Conservation (phyloP, 2,113 vertebrate genomes). For the Hippopotamus amphibius region DNA sequence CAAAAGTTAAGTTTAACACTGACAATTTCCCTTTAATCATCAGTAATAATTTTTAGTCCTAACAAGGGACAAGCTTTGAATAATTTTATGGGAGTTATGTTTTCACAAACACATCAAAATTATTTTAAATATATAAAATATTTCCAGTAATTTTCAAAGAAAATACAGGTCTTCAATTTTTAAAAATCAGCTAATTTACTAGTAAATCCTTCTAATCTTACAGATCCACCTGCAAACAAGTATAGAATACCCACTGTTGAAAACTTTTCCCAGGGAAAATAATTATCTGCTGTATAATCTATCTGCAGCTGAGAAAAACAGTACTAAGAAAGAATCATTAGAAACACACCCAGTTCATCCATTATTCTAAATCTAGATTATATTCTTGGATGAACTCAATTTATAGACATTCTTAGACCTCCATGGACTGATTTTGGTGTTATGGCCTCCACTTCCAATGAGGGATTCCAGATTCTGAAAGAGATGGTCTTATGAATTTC, state of each 20-base stretch:
- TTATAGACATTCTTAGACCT: neutral
- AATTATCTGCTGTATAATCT: neutral
- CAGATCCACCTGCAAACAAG: neutral
- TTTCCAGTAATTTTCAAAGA: constrained; percentile 35
- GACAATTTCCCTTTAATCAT: constrained; percentile 4
- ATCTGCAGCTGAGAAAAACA: constrained; percentile 10
- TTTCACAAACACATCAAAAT: neutral
- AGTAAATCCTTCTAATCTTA: neutral
- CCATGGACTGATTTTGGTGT: neutral
- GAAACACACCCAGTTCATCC: neutral
- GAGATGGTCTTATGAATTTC: neutral
- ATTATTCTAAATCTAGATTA: constrained; percentile 23
- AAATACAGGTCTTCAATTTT: neutral
- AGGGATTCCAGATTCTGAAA: constrained; percentile 1
- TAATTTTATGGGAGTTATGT: neutral
- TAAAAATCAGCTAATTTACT: neutral
- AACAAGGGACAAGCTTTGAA: neutral
- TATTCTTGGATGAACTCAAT: neutral
- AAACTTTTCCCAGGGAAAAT: neutral
- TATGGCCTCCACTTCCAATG: neutral
- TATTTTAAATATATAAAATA: constrained; percentile 48
- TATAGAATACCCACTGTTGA: neutral
- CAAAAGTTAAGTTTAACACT: constrained; percentile 20
- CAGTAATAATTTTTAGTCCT: constrained; percentile 10
- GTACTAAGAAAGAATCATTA: neutral